Evolutionary conservation across 2,797 vertebrate genomes (phyloP).

Genomic region (Gymnocypris eckloni): DNA sequence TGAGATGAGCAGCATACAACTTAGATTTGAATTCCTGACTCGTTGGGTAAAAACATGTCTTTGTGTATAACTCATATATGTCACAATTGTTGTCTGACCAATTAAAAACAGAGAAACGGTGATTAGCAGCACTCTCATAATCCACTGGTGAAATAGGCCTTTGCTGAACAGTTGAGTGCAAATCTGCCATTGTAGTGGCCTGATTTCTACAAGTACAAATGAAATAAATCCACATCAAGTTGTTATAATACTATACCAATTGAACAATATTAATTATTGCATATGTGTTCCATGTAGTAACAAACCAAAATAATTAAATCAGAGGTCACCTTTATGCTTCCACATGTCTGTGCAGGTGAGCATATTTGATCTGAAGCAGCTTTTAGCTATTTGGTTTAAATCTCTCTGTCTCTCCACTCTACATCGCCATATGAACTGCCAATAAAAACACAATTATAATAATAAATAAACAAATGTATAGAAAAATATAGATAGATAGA

Average conservation of each 20-base stretch:
- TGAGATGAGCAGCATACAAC: slow-evolving; percentile 71
- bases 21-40: slow-evolving; percentile 72
- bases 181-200: slow-evolving; percentile 11
- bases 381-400: slow-evolving; percentile 2
- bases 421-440: background rate
- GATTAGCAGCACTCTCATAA: slow-evolving; percentile 40
- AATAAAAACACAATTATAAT: background rate
- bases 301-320: background rate
- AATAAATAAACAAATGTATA: background rate
- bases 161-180: slow-evolving; percentile 7
- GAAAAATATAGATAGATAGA: too few species aligned
- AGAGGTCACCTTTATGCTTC: slow-evolving; percentile 42
- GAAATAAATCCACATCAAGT: background rate
- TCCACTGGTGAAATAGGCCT: slow-evolving; percentile 6
- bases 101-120: slow-evolving; percentile 39
- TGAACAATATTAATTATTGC: background rate
- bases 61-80: slow-evolving; percentile 27
- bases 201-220: slow-evolving; percentile 22
- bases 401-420: background rate
- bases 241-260: background rate
- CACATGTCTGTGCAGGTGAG: slow-evolving; percentile 12
- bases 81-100: slow-evolving; percentile 21
- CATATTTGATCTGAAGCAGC: slow-evolving; percentile 2
- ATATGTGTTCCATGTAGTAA: background rate
- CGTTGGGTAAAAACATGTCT: slow-evolving; percentile 36